Percentiles rank a stretch among this genome's conserved stretches.
These are phyloP conservation scores for Trematomus loennbergii DNA, from an alignment of 2,113 vertebrate genomes.

Conservation along the genomic window DNA sequence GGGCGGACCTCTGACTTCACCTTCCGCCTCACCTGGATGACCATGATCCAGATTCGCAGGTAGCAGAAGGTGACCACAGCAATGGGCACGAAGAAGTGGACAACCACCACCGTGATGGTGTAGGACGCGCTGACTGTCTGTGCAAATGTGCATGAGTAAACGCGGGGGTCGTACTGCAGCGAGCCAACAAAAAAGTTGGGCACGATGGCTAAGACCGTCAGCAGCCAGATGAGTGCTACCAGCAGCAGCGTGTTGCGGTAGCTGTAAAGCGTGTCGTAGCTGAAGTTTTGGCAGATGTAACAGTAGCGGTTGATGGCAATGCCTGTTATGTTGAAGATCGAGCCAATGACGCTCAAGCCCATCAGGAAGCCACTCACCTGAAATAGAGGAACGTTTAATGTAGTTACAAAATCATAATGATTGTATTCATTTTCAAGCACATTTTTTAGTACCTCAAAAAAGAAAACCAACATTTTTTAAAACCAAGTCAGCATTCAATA, in stretches of 20 bases:
- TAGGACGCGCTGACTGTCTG: conserved; percentile 54
- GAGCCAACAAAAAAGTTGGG: conserved; percentile 59
- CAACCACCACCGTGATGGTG: conserved; percentile 53
- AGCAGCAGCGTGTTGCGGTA: conserved; percentile 60
- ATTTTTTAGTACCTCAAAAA: too few relatives aligned
- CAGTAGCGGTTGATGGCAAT: conserved; percentile 63
- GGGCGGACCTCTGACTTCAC: conserved; percentile 46
- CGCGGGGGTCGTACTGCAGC: conserved; percentile 47
- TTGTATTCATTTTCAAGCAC: not conserved
- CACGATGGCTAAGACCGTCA: conserved; percentile 48
- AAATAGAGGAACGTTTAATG: not conserved
- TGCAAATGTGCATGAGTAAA: conserved; percentile 58
- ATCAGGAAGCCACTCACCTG: conserved; percentile 61
- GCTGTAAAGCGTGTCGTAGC: conserved; percentile 56
- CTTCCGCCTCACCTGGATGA: conserved; percentile 52
- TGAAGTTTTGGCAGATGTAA: conserved; percentile 65
- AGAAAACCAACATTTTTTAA: not conserved
- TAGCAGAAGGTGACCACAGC: conserved; percentile 59
- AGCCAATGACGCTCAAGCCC: conserved; percentile 59
- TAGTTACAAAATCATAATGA: not conserved
- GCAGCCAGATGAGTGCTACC: conserved; percentile 56
- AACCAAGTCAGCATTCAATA: not conserved
- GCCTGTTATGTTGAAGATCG: conserved; percentile 61
- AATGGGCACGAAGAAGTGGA: conserved; percentile 60
- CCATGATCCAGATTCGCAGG: conserved; percentile 59